These are phyloP conservation scores for Marasmarcha lunaedactyla DNA, from an alignment of 2,888 invertebrate species.

Conservation along the genomic window DNA sequence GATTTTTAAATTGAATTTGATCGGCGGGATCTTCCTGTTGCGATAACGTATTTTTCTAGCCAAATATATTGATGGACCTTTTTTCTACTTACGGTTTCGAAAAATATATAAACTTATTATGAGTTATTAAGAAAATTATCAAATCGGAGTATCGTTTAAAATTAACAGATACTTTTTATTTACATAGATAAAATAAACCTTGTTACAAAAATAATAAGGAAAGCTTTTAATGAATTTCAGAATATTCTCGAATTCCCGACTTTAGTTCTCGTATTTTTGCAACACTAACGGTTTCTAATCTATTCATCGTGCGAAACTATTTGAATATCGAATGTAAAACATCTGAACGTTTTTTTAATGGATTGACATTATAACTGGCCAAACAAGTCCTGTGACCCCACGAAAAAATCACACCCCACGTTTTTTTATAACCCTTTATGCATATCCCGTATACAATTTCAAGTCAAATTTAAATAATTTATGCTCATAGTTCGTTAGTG, in stretches of 20 bases:
- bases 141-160: too few species aligned
- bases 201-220: too few species aligned
- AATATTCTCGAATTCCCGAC: too few species aligned
- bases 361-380: conserved; percentile 39
- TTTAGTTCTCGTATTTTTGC: too few species aligned
- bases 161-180: too few species aligned
- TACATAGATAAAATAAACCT: too few species aligned
- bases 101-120: too few species aligned
- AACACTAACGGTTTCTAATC: conserved; percentile 18
- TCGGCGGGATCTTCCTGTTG: conserved; percentile 20
- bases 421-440: conserved; percentile 64
- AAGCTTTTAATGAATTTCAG: too few species aligned
- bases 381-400: conserved; percentile 42
- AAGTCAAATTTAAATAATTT: conserved; percentile 70
- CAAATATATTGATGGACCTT: too few species aligned
- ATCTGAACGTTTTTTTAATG: conserved; percentile 17
- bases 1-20: conserved; percentile 40
- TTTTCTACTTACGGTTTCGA: too few species aligned
- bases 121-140: too few species aligned
- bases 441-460: conserved; percentile 65
- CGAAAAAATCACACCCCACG: conserved; percentile 55
- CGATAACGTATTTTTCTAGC: too few species aligned
- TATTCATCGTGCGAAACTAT: conserved; percentile 50
- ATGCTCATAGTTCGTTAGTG: conserved; percentile 43
- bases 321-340: conserved; percentile 46